These are phyloP conservation scores for Polypterus senegalus DNA, from an alignment of 2,113 vertebrate genomes.

Conservation along the genomic window DNA sequence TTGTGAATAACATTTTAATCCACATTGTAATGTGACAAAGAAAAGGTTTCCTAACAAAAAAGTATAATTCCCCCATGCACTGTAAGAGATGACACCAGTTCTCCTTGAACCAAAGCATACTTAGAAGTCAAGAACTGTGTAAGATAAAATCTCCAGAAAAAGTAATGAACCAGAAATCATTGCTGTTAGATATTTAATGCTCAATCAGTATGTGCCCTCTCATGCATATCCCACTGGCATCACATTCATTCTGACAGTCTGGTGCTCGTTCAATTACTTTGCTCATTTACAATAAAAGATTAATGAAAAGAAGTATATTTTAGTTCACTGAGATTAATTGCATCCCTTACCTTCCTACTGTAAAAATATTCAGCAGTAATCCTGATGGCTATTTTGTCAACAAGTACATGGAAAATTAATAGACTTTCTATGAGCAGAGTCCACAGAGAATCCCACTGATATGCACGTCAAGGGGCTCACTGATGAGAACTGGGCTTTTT, in stretches of 20 bases:
- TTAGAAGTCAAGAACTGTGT: conserved; percentile 60
- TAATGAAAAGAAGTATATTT: conserved; percentile 83
- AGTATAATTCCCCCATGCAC: neutral
- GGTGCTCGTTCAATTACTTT: conserved; percentile 65
- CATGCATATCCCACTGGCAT: conserved; percentile 63
- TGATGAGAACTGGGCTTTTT: conserved; percentile 44
- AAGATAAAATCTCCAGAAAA: conserved; percentile 57
- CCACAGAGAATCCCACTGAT: conserved; percentile 45
- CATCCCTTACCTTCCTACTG: conserved; percentile 60
- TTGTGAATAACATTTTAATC: too few species aligned
- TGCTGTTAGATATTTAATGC: conserved; percentile 72
- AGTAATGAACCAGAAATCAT: conserved; percentile 77
- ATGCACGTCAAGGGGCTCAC: conserved; percentile 45
- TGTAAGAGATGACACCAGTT: conserved; percentile 16
- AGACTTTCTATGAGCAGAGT: conserved; percentile 63
- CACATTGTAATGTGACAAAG: too few species aligned
- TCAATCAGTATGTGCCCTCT: conserved; percentile 72
- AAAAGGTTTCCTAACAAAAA: too few species aligned
- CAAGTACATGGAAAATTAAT: conserved; percentile 80
- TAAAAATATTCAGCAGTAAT: conserved; percentile 77
- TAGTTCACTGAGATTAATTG: conserved; percentile 84
- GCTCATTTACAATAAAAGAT: conserved; percentile 82
- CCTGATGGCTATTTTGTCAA: conserved; percentile 76
- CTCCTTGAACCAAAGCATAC: conserved; percentile 40
- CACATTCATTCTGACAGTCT: conserved; percentile 64